These are phyloP conservation scores for Dicyrtoma fusca DNA, from an alignment of 2,888 invertebrate genomes.

Conservation along the genomic window DNA sequence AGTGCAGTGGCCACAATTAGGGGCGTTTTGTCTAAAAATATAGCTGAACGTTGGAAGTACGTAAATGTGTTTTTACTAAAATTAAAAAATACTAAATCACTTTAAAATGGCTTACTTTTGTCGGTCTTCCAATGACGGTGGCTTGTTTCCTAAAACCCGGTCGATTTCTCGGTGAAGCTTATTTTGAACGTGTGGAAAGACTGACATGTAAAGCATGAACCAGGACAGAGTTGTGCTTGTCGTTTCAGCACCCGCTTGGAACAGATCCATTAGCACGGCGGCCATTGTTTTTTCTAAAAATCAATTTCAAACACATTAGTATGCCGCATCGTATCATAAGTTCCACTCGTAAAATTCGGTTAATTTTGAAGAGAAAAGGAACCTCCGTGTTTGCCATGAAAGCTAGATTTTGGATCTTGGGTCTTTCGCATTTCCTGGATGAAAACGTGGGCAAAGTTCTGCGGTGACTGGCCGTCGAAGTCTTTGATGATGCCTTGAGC, in stretches of 20 bases:
- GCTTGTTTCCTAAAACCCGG: slow-evolving; percentile 9
- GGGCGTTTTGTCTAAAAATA: too few relatives aligned
- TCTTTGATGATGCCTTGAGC: slow-evolving; percentile 24
- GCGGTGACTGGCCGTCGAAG: slow-evolving; percentile 11
- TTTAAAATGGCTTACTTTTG: slow-evolving; percentile 37
- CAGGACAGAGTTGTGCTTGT: slow-evolving; percentile 44
- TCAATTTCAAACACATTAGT: too few relatives aligned
- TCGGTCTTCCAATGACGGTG: slow-evolving; percentile 44
- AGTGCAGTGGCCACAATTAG: too few relatives aligned
- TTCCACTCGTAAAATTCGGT: too few relatives aligned
- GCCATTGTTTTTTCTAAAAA: slow-evolving; percentile 41
- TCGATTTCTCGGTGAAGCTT: slow-evolving; percentile 46
- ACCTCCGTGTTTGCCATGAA: slow-evolving; percentile 46
- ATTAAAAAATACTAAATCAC: too few relatives aligned
- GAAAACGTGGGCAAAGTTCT: slow-evolving; percentile 37
- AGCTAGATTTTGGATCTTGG: slow-evolving; percentile 39
- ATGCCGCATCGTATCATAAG: too few relatives aligned
- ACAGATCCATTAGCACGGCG: slow-evolving; percentile 45
- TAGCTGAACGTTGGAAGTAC: too few relatives aligned
- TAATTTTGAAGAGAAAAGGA: slow-evolving; percentile 9
- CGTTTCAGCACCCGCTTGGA: slow-evolving; percentile 50
- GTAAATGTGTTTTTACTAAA: too few relatives aligned
- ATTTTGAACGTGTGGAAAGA: slow-evolving; percentile 42
- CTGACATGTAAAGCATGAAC: slow-evolving; percentile 43
- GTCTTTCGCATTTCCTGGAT: slow-evolving; percentile 41